Evolutionary conservation across 1,140 invertebrate species (phyloP).

Genomic region (Teleopsis dalmanni): DNA sequence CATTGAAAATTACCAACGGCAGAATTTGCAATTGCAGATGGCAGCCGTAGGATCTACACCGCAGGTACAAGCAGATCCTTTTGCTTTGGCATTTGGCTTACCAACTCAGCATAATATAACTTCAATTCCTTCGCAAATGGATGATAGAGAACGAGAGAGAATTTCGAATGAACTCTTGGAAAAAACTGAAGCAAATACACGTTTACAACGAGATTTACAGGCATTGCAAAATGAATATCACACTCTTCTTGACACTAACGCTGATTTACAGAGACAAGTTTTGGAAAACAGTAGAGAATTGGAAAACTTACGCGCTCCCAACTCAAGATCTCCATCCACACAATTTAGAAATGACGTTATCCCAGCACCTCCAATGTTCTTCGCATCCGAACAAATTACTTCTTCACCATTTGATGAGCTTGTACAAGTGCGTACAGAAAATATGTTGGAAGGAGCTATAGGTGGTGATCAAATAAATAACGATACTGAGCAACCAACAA

Average conservation of each 20-base stretch:
- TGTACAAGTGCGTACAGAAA: slow-evolving; percentile 18
- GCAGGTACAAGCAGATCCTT: slow-evolving; percentile 3
- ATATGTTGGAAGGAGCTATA: slow-evolving; percentile 3
- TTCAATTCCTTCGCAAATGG: neutral
- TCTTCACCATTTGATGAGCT: slow-evolving; percentile 37
- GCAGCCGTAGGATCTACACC: slow-evolving; percentile 5
- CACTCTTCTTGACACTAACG: slow-evolving; percentile 3
- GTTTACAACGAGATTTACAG: slow-evolving; percentile 9
- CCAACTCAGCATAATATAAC: neutral
- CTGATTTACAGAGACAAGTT: slow-evolving; percentile 12
- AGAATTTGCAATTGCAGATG: slow-evolving; percentile 26
- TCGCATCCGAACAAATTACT: slow-evolving; percentile 19
- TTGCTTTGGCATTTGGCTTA: slow-evolving; percentile 10
- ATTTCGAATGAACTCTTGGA: slow-evolving; percentile 11
- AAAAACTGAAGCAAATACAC: slow-evolving; percentile 6
- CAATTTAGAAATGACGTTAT: slow-evolving; percentile 12
- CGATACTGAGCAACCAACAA: slow-evolving; percentile 23
- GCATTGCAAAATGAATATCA: slow-evolving; percentile 13
- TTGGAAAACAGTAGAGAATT: slow-evolving; percentile 9
- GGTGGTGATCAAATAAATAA: neutral
- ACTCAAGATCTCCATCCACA: neutral
- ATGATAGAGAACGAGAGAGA: slow-evolving; percentile 3
- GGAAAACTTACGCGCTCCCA: slow-evolving; percentile 6
- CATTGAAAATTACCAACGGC: slow-evolving; percentile 29
- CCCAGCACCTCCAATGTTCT: slow-evolving; percentile 29